Percentiles rank a stretch among this genome's conserved stretches.
Evolutionary conservation across 2,888 invertebrate genomes (phyloP).

Genomic region (Phyto melanocephala): DNA sequence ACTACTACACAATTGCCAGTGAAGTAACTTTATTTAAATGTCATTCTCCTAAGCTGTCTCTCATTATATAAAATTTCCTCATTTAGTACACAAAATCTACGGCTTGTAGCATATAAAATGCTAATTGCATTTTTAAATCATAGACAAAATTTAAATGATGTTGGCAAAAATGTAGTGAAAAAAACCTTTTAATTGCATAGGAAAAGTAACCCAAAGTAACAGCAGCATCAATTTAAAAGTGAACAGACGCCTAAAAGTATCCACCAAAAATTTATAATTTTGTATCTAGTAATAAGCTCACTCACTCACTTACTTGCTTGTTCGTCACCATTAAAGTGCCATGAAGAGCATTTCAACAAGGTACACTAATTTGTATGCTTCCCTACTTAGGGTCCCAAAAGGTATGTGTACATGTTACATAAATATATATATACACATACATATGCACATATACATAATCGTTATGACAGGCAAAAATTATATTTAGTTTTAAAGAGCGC

Average conservation of each 20-base stretch:
- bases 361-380: conserved; percentile 32
- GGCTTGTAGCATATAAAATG: conserved; percentile 4
- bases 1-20: neutral
- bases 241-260: conserved; percentile 18
- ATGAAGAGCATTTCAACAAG: conserved; percentile 35
- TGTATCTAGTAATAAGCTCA: conserved; percentile 36
- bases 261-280: conserved; percentile 31
- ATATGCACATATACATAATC: too few relatives aligned
- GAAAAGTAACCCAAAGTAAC: neutral
- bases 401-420: neutral
- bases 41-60: neutral
- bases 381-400: neutral
- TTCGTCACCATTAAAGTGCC: conserved; percentile 31
- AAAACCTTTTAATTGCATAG: neutral
- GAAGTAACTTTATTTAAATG: neutral
- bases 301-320: conserved; percentile 1
- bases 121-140: conserved; percentile 28
- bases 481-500: neutral
- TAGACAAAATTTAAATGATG: conserved; percentile 14
- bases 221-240: neutral
- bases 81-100: neutral
- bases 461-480: too few relatives aligned
- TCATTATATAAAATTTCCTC: neutral
- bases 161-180: neutral
- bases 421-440: too few relatives aligned